These are phyloP conservation scores for Leucoraja ocellata DNA, from an alignment of 2,797 vertebrate species.

Conservation along the genomic window DNA sequence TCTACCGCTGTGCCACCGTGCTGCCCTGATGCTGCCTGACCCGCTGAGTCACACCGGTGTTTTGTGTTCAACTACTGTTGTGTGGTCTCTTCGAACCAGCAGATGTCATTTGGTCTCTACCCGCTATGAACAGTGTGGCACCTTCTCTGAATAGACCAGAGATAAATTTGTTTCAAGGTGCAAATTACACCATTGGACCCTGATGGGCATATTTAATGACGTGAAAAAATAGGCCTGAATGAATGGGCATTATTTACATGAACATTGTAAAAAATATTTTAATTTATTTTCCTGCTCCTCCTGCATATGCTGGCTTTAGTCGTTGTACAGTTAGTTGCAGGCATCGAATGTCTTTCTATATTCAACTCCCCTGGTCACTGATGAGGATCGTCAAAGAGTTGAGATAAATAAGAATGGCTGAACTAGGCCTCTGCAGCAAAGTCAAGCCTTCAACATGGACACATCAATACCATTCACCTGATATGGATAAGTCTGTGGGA, in stretches of 20 bases:
- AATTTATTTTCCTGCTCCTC: not conserved
- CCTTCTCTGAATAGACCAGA: not conserved
- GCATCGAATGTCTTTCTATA: not conserved
- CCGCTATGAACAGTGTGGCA: not conserved
- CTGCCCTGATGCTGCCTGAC: no score
- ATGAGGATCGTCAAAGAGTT: not conserved
- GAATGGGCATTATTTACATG: not conserved
- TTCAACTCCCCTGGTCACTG: not conserved
- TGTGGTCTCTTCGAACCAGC: not conserved
- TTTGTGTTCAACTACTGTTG: no score
- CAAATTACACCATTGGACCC: not conserved
- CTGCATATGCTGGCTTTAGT: not conserved
- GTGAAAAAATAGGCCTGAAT: not conserved
- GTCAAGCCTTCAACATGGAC: not conserved
- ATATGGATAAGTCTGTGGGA: not conserved
- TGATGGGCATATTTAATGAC: not conserved
- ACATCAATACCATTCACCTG: not conserved
- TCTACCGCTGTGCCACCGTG: no score
- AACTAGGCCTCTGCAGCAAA: not conserved
- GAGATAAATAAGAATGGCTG: not conserved
- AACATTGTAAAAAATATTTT: not conserved
- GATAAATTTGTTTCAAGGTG: not conserved
- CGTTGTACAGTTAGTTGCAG: not conserved
- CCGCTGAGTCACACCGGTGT: no score
- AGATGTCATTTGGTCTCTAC: not conserved